A percentile compares a stretch with the other conserved stretches of the same genome.
Evolutionary conservation across 1,140 invertebrate species (phyloP).

Genomic region (Hyposmocoma kahamanoa): DNA sequence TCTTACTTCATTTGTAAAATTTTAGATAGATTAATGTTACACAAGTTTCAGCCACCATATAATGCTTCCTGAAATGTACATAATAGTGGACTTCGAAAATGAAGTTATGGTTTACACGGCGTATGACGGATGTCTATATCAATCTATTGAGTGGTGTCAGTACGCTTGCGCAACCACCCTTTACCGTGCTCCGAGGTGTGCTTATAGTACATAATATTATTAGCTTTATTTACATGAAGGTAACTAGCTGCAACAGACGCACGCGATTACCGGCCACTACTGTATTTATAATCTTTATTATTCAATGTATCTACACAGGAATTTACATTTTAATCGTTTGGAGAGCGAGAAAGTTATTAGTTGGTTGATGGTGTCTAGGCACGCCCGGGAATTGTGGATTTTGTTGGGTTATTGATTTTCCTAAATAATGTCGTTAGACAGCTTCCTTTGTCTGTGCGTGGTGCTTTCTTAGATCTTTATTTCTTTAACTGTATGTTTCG

Average conservation of each 20-base stretch:
- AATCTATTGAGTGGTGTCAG: neutral
- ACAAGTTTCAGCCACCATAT: too few species aligned
- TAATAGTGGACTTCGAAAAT: too few species aligned
- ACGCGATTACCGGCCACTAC: neutral
- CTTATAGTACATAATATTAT: neutral
- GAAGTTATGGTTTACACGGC: neutral
- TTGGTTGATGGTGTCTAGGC: neutral
- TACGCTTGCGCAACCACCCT: neutral
- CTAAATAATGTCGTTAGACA: too few species aligned
- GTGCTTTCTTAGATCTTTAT: too few species aligned
- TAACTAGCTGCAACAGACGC: neutral
- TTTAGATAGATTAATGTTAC: too few species aligned
- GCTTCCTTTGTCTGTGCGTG: too few species aligned
- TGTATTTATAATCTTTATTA: neutral
- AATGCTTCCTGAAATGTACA: too few species aligned
- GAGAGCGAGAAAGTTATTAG: neutral
- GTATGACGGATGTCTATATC: neutral
- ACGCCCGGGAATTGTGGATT: neutral
- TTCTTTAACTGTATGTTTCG: too few species aligned
- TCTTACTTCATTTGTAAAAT: neutral
- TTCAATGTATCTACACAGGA: neutral
- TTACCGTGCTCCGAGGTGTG: neutral
- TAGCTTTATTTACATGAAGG: neutral
- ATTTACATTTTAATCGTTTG: neutral
- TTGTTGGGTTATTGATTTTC: neutral